Percentiles rank a stretch among this genome's conserved stretches.
Conservation (phyloP, 2,888 invertebrate genomes). For the Bursaphelenchus okinawaensis region DNA sequence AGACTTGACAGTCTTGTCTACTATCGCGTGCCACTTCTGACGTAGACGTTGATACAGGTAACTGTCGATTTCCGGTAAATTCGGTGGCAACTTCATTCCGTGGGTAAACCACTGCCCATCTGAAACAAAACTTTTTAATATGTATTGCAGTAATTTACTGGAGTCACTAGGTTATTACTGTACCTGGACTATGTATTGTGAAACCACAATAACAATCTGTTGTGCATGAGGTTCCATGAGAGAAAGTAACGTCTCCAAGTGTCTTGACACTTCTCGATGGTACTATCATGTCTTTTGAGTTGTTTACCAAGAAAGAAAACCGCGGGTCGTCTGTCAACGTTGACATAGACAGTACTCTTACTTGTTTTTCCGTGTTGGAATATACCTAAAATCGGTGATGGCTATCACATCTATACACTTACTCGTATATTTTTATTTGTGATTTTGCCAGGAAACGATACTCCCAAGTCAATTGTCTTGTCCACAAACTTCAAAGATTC, state of each 20-base stretch:
- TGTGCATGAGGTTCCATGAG: slow-evolving; percentile 70
- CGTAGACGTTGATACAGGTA: slow-evolving; percentile 67
- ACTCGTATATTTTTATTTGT: slow-evolving; percentile 18
- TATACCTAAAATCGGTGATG: slow-evolving; percentile 65
- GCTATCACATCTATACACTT: neutral
- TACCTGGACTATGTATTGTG: slow-evolving; percentile 67
- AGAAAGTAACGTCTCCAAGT: slow-evolving; percentile 67
- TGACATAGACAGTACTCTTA: slow-evolving; percentile 71
- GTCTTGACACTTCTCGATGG: slow-evolving; percentile 50
- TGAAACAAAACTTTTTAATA: slow-evolving; percentile 48
- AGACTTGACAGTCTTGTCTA: slow-evolving; percentile 64
- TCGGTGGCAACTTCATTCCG: slow-evolving; percentile 66
- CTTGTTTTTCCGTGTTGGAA: slow-evolving; percentile 59
- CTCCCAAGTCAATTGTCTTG: slow-evolving; percentile 18
- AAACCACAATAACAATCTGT: slow-evolving; percentile 75
- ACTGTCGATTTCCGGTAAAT: slow-evolving; percentile 69
- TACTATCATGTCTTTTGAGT: slow-evolving; percentile 40
- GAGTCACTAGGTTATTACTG: slow-evolving; percentile 12
- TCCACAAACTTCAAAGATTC: slow-evolving; percentile 12
- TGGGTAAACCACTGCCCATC: slow-evolving; percentile 69
- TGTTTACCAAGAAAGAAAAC: slow-evolving; percentile 63
- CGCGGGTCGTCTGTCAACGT: slow-evolving; percentile 67
- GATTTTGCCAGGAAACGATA: slow-evolving; percentile 24
- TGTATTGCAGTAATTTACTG: neutral
- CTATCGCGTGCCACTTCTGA: slow-evolving; percentile 63